Evolutionary conservation across 2,888 invertebrate genomes (phyloP).

Genomic region (Chrysolina oricalcia): DNA sequence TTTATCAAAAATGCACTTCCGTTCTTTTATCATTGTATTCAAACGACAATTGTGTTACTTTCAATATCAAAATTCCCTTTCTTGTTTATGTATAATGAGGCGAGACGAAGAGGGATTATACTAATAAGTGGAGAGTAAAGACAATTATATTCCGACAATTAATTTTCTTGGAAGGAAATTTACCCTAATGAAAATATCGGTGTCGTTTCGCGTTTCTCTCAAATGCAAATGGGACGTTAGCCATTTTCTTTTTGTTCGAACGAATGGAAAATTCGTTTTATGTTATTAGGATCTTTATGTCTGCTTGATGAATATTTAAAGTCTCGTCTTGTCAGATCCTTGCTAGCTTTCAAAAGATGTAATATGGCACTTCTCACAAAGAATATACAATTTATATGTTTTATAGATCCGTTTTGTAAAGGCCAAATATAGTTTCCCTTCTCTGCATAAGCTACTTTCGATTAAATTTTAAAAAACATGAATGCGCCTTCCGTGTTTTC

Average conservation of each 20-base stretch:
- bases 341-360: slow-evolving; percentile 63
- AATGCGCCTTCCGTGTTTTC: slow-evolving; percentile 45
- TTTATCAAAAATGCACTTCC: too few relatives aligned
- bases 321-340: slow-evolving; percentile 64
- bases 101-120: slow-evolving; percentile 37
- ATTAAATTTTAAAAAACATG: slow-evolving; percentile 57
- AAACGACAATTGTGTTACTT: slow-evolving; percentile 2
- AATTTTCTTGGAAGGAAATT: slow-evolving; percentile 67
- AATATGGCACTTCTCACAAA: slow-evolving; percentile 67
- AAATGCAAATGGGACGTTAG: slow-evolving; percentile 63
- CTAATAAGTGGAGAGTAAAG: slow-evolving; percentile 51
- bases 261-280: slow-evolving; percentile 71
- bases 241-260: slow-evolving; percentile 65
- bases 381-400: slow-evolving; percentile 67
- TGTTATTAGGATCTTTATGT: slow-evolving; percentile 70
- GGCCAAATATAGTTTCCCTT: slow-evolving; percentile 53
- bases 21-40: background rate
- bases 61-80: slow-evolving; percentile 27
- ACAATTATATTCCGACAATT: slow-evolving; percentile 54
- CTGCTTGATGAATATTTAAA: slow-evolving; percentile 70
- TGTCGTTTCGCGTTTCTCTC: slow-evolving; percentile 63
- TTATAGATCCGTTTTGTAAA: slow-evolving; percentile 65
- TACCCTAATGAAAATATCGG: slow-evolving; percentile 69
- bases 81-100: slow-evolving; percentile 32
- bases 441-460: slow-evolving; percentile 50